These are phyloP conservation scores for Ceyx melanurus DNA, from an alignment of 2,113 vertebrate species.

Conservation along the genomic window DNA sequence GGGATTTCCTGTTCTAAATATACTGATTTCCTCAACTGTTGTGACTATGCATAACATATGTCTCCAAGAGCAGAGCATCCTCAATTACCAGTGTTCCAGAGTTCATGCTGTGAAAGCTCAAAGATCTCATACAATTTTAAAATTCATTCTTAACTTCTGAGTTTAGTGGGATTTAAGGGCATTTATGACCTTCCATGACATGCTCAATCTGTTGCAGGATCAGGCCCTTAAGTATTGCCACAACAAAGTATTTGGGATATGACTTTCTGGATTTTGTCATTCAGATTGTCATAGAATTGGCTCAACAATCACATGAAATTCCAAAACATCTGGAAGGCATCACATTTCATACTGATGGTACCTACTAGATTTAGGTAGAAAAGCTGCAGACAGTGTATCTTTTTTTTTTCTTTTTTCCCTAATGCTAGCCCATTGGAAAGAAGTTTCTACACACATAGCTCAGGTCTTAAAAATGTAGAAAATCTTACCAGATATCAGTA, in stretches of 20 bases:
- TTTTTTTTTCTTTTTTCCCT: neutral
- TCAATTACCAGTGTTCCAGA: neutral
- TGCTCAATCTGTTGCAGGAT: neutral
- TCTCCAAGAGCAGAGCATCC: neutral
- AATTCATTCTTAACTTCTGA: conserved; percentile 4
- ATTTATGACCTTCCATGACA: neutral
- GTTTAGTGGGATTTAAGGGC: neutral
- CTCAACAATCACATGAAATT: neutral
- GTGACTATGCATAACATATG: conserved; percentile 26
- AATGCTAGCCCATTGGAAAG: neutral
- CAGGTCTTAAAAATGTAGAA: conserved; percentile 19
- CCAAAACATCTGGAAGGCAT: conserved; percentile 38
- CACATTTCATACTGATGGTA: neutral
- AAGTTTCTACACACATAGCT: neutral
- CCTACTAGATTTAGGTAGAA: conserved; percentile 24
- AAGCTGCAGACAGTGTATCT: neutral
- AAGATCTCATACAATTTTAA: neutral
- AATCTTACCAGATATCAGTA: neutral
- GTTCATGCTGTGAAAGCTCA: neutral
- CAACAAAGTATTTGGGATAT: conserved; percentile 2
- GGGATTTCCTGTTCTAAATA: conserved; percentile 45
- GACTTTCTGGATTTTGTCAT: conserved; percentile 46
- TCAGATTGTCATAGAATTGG: conserved; percentile 11
- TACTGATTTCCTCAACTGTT: conserved; percentile 20
- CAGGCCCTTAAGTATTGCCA: neutral